Evolutionary conservation across 2,888 invertebrate genomes (phyloP).

Genomic region (Schizotus pectinicornis): DNA sequence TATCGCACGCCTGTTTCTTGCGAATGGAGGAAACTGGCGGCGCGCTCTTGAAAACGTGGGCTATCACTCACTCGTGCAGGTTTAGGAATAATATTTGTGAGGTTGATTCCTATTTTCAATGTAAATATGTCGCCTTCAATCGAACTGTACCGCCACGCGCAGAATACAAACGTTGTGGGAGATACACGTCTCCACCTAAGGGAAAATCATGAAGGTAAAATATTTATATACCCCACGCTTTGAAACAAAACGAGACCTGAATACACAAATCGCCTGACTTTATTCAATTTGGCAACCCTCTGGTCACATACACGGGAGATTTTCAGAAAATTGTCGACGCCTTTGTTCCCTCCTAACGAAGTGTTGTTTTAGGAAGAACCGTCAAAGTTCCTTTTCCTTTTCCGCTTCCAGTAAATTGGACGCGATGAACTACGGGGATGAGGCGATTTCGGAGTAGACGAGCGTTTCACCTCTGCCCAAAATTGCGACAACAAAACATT

Average conservation of each 20-base stretch:
- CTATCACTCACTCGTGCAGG: no score
- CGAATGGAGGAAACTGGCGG: no score
- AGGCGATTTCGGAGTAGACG: no score
- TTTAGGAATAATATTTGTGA: no score
- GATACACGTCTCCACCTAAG: slow-evolving; percentile 41
- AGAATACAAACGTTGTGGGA: slow-evolving; percentile 21
- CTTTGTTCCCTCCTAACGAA: slow-evolving; percentile 26
- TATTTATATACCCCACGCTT: slow-evolving; percentile 43
- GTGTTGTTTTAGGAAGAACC: slow-evolving; percentile 5
- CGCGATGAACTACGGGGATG: no score
- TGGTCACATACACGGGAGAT: slow-evolving; percentile 28
- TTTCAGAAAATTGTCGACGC: slow-evolving; percentile 20
- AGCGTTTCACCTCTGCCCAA: no score
- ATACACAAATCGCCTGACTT: slow-evolving; percentile 42
- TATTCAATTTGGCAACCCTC: slow-evolving; percentile 34
- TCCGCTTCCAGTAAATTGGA: no score
- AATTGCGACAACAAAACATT: not conserved
- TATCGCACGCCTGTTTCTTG: no score
- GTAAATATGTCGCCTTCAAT: no score
- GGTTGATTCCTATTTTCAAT: no score
- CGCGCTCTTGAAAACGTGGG: no score
- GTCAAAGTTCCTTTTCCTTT: not conserved
- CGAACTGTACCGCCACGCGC: not conserved
- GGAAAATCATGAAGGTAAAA: slow-evolving; percentile 48
- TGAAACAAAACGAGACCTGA: slow-evolving; percentile 41